A percentile compares a stretch with the other conserved stretches of the same genome.
Evolutionary conservation across 2,113 vertebrate species (phyloP).

Genomic region (Stercorarius parasiticus): DNA sequence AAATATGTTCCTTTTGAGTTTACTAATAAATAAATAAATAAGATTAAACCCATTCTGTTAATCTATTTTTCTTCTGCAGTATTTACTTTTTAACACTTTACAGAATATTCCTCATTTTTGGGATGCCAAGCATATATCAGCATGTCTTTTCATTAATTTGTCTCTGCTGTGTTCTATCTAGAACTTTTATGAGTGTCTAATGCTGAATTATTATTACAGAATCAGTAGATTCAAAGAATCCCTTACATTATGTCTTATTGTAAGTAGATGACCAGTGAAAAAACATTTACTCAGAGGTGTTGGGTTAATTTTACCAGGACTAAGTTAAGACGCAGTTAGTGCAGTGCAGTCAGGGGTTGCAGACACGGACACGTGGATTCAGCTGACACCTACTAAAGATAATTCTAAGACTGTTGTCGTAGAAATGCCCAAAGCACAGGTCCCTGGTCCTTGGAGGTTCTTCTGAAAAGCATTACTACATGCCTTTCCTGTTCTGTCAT

Average conservation of each 20-base stretch:
- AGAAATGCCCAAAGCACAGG: neutral
- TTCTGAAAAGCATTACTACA: neutral
- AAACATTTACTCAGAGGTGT: neutral
- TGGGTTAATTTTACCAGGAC: neutral
- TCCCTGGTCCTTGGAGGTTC: neutral
- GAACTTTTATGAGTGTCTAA: neutral
- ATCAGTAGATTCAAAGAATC: neutral
- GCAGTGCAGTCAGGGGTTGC: neutral
- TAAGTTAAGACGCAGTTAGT: neutral
- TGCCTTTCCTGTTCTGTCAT: neutral
- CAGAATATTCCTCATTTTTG: neutral
- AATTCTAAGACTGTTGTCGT: neutral
- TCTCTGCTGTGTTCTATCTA: neutral
- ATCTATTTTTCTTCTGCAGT: neutral
- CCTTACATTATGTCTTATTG: neutral
- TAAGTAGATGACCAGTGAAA: neutral
- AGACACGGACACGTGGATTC: neutral
- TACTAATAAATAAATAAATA: neutral
- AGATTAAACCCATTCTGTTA: neutral
- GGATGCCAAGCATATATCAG: neutral
- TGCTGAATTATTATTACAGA: neutral
- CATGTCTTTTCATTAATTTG: neutral
- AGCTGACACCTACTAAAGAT: neutral
- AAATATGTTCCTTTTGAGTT: neutral
- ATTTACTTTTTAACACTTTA: neutral